Conservation (phyloP, 2,797 vertebrate species). For the Naso thynnoides region DNA sequence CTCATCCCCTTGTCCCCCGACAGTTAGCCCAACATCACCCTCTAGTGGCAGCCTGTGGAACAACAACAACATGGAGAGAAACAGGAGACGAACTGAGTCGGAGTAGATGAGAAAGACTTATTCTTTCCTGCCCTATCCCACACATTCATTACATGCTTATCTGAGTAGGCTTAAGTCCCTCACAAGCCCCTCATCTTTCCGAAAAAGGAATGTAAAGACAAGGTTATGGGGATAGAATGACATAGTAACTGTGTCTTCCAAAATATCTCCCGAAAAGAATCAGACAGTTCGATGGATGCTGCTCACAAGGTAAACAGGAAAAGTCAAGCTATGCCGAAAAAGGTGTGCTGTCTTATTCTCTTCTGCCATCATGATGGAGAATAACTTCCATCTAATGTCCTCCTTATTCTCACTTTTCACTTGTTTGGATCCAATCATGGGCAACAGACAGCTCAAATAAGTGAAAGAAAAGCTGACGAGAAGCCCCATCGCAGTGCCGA, state of each 20-base stretch:
- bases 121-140: constrained; percentile 42
- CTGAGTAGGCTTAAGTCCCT: constrained; percentile 43
- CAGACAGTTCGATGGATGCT: constrained; percentile 32
- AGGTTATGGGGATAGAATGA: constrained; percentile 47
- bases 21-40: constrained; percentile 54
- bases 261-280: constrained; percentile 46
- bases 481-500: constrained; percentile 34
- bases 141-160: constrained; percentile 53
- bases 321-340: constrained; percentile 31
- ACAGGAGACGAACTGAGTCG: constrained; percentile 36
- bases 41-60: constrained; percentile 72
- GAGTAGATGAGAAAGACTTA: constrained; percentile 42
- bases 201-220: constrained; percentile 72
- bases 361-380: constrained; percentile 38
- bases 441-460: constrained; percentile 39
- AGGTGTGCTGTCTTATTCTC: constrained; percentile 37
- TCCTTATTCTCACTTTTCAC: constrained; percentile 27
- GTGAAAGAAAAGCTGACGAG: constrained; percentile 38
- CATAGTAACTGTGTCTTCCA: constrained; percentile 59
- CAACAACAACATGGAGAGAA: constrained; percentile 51
- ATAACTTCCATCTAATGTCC: constrained; percentile 32
- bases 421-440: constrained; percentile 34
- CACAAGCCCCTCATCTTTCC: constrained; percentile 36
- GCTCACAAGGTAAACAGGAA: constrained; percentile 23
- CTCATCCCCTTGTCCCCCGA: constrained; percentile 29